These are phyloP conservation scores for Elymnias hypermnestra DNA, from an alignment of 1,140 invertebrate species.

Conservation along the genomic window DNA sequence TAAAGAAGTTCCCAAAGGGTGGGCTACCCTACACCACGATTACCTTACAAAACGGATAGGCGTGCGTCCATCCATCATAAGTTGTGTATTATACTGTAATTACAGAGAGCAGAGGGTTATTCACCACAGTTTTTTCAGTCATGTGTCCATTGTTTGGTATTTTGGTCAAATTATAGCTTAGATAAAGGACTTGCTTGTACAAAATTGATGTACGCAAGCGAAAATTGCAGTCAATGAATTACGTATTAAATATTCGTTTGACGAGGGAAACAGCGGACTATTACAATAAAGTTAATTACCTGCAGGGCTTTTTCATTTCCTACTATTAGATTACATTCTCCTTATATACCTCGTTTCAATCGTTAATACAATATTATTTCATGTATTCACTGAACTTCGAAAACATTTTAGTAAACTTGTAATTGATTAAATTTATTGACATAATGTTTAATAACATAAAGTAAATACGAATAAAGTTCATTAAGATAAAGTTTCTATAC, in stretches of 20 bases:
- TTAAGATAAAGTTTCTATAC: too few species aligned
- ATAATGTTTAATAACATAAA: too few species aligned
- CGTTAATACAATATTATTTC: too few species aligned
- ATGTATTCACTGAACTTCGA: too few species aligned
- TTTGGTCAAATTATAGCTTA: constrained; percentile 38
- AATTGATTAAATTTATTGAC: too few species aligned
- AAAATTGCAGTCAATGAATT: background rate
- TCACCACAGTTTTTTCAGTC: constrained; percentile 10
- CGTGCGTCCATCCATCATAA: constrained; percentile 45
- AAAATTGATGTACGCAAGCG: constrained; percentile 2
- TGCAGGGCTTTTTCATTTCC: too few species aligned
- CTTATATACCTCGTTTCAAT: too few species aligned
- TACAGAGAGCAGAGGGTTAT: constrained; percentile 20
- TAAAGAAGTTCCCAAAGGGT: constrained; percentile 30
- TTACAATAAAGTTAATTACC: too few species aligned
- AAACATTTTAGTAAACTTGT: too few species aligned
- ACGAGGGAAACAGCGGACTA: background rate
- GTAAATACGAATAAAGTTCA: too few species aligned
- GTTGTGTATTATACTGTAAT: constrained; percentile 43
- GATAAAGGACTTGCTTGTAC: constrained; percentile 10
- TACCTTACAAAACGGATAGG: constrained; percentile 39
- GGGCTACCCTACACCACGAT: constrained; percentile 19
- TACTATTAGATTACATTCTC: too few species aligned
- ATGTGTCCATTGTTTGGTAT: constrained; percentile 49
- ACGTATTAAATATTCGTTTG: background rate